phyloP scores from a whole-genome alignment of 1,140 invertebrate species.

The Nephila pilipes region DNA sequence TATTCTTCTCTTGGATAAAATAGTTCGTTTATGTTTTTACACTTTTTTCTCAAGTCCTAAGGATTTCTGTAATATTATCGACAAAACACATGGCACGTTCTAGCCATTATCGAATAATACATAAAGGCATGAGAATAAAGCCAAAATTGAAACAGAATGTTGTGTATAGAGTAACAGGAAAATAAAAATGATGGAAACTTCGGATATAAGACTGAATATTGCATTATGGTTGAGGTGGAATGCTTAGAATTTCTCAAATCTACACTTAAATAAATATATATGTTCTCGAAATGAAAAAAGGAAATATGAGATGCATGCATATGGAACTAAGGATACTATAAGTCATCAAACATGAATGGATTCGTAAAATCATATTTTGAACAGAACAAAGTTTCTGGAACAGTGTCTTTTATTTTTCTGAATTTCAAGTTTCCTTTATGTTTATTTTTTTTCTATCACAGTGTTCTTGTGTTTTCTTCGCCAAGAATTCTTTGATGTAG shows the following conservation, averaged over 20 bases:
- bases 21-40: background rate
- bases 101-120: slow-evolving; percentile 18
- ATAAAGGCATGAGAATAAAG: slow-evolving; percentile 38
- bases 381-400: background rate
- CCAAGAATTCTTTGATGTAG: no score
- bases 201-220: background rate
- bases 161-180: background rate
- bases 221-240: background rate
- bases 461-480: background rate
- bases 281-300: background rate
- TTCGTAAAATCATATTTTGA: background rate
- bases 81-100: slow-evolving; percentile 4
- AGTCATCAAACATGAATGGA: background rate
- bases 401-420: background rate
- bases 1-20: background rate
- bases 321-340: background rate
- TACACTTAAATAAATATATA: background rate
- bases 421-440: background rate
- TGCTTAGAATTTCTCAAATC: background rate
- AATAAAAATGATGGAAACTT: background rate
- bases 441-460: background rate
- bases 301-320: background rate
- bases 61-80: background rate
- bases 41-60: background rate
- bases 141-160: slow-evolving; percentile 16